Conservation (phyloP, 2,797 vertebrate species). For the Premnoplex brunnescens region DNA sequence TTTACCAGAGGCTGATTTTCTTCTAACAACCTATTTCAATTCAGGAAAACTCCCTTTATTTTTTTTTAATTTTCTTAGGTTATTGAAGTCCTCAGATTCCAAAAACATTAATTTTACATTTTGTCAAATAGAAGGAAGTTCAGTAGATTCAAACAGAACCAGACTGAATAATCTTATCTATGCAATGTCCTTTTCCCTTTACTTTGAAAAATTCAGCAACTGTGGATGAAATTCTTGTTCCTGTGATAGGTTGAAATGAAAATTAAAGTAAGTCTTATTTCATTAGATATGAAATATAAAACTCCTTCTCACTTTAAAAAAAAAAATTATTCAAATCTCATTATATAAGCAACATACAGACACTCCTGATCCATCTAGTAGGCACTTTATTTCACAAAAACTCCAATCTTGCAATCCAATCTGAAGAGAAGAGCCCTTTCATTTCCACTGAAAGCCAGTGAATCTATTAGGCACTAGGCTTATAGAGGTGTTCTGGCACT, state of each 20-base stretch:
- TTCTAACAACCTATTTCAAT: slow-evolving; percentile 22
- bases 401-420: background rate
- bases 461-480: background rate
- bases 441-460: background rate
- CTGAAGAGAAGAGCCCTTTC: slow-evolving; percentile 2
- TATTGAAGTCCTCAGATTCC: slow-evolving; percentile 40
- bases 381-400: slow-evolving; percentile 33
- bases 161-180: slow-evolving; percentile 46
- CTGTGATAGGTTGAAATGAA: slow-evolving; percentile 12
- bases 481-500: background rate
- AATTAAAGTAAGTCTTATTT: slow-evolving; percentile 39
- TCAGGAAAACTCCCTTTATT: slow-evolving; percentile 37
- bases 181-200: slow-evolving; percentile 14
- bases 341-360: background rate
- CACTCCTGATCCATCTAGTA: background rate
- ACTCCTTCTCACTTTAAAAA: background rate
- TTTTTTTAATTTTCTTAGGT: slow-evolving; percentile 57
- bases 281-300: slow-evolving; percentile 23
- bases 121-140: slow-evolving; percentile 47
- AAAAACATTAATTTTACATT: slow-evolving; percentile 68
- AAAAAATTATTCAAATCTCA: background rate
- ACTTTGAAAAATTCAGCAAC: slow-evolving; percentile 43
- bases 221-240: slow-evolving; percentile 39
- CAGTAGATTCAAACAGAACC: slow-evolving; percentile 49
- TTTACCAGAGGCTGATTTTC: slow-evolving; percentile 31